Base-by-base conservation (phyloP, 2,113 vertebrate species). In the Apus apus region DNA sequence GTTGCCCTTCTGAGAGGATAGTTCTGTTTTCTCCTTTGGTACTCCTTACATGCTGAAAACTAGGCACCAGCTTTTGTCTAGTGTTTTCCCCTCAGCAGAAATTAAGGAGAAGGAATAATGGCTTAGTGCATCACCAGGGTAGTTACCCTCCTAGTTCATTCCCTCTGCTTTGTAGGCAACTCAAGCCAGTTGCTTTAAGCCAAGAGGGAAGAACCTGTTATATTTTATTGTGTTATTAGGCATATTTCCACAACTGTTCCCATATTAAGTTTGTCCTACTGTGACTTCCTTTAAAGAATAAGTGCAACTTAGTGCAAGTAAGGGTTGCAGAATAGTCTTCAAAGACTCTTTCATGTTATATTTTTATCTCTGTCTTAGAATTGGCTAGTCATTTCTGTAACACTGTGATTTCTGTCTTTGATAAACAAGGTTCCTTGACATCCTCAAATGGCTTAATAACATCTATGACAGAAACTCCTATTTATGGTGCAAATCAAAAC, bases 401-500 rank as follows among this genome's bases (percentile, higher is more conserved):
- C 85, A 61, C 34, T 78, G 26, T 87, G 87, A 79, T 92, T 87
- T 91, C 32, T 89, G 26, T 17, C 84, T 89, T 92, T 93, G 80
- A 87, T 84, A 94, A 95, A 84, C 57, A 85, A 75, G 40, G 58
- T 65, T 85, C 38, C 64, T 94, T 92, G 85, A 94, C 65, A 72
- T 72, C 81, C 54, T 94, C 27, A 71, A 91, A 78, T 18, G 70
- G 13, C 15, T 91, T 76, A 91, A 79, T 87, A 95, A 46, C 25
- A 21, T 91, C 81, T 79, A 7, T 66, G 46, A 73, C 40, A 94
- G 81, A 79, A 91, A 36, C n/a, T 83, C 60, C 71, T 95, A 48
- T 94, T 96, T 93, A 95, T 74, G 74, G 46, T 32, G 56, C 53
- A 93, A 94, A 90, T 95, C 74, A 89, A 96, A 95, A 38, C 51